A percentile compares a stretch with the other conserved stretches of the same genome.
These are phyloP conservation scores for Tenthredo mesomela DNA, from an alignment of 2,888 invertebrate genomes.

Conservation along the genomic window DNA sequence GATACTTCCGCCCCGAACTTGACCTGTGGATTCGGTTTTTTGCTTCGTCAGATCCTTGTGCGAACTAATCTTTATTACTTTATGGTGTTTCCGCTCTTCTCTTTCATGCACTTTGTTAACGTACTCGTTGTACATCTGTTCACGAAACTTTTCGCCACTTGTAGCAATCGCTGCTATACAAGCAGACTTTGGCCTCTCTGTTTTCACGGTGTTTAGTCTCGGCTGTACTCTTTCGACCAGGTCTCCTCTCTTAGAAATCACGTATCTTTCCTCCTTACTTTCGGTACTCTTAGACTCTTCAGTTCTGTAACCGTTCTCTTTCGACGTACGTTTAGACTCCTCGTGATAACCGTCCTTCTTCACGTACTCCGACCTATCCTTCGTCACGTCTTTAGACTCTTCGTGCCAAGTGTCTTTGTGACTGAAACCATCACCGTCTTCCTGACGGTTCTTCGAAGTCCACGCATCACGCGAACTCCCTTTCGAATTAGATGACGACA, in stretches of 20 bases:
- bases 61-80: constrained; percentile 89
- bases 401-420: constrained; percentile 66
- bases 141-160: constrained; percentile 86
- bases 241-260: constrained; percentile 44
- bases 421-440: constrained; percentile 1
- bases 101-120: constrained; percentile 88
- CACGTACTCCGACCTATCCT: constrained; percentile 60
- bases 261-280: constrained; percentile 58
- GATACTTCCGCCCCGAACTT: constrained; percentile 78
- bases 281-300: constrained; percentile 62
- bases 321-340: constrained; percentile 55
- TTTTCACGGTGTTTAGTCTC: constrained; percentile 54
- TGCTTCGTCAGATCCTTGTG: constrained; percentile 66
- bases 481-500: neutral
- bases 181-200: constrained; percentile 69
- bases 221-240: constrained; percentile 55
- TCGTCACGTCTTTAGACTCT: constrained; percentile 60
- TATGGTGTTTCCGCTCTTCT: constrained; percentile 88
- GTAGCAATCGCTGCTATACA: constrained; percentile 76
- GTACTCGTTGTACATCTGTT: constrained; percentile 92
- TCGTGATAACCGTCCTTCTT: constrained; percentile 63
- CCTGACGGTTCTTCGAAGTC: constrained; percentile 8
- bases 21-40: constrained; percentile 35
- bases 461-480: constrained; percentile 19
- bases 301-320: constrained; percentile 60